Conservation (phyloP, 2,888 invertebrate species). For the Hyles lineata region DNA sequence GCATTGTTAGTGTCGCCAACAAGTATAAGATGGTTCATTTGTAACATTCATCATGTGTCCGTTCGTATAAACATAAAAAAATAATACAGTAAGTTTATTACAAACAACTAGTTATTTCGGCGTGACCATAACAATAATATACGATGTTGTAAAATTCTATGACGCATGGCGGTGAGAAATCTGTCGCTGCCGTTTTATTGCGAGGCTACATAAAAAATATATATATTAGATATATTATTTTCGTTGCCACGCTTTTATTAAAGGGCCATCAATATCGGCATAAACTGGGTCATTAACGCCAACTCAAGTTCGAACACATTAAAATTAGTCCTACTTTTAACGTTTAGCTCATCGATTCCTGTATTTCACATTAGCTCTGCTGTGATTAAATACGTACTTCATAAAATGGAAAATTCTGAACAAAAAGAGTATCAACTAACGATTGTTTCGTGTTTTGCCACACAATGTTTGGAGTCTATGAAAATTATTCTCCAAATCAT, state of each 20-base stretch:
- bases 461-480: too few relatives aligned
- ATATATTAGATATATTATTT: constrained; percentile 32
- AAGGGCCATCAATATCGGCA: constrained; percentile 10
- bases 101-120: constrained; percentile 41
- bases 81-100: constrained; percentile 43
- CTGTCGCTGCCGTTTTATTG: constrained; percentile 43
- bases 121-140: constrained; percentile 51
- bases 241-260: constrained; percentile 27
- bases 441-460: too few relatives aligned
- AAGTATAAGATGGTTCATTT: not conserved
- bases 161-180: constrained; percentile 45
- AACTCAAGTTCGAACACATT: not conserved
- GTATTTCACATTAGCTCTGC: not conserved
- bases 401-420: too few relatives aligned
- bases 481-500: too few relatives aligned
- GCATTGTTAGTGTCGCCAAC: not conserved
- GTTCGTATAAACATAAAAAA: constrained; percentile 39
- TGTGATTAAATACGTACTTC: too few relatives aligned
- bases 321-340: not conserved
- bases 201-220: constrained; percentile 37
- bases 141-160: constrained; percentile 49
- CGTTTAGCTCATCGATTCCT: not conserved
- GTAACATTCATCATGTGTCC: constrained; percentile 15
- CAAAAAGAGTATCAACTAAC: too few relatives aligned
- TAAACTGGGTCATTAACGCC: constrained; percentile 11